phyloP scores from a whole-genome alignment of 1,140 invertebrate species.

The Chionoecetes opilio region DNA sequence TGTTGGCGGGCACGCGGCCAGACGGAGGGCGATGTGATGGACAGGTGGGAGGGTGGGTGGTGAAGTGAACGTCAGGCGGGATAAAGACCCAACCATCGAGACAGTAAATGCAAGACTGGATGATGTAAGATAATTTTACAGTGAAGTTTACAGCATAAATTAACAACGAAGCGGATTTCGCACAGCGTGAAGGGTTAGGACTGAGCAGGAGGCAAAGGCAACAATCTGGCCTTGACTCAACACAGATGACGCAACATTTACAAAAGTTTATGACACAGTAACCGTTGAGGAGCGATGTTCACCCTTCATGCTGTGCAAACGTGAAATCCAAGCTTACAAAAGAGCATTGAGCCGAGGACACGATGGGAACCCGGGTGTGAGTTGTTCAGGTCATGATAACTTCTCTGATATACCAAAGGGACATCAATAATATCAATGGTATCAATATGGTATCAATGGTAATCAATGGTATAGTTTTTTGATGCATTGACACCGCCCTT shows the following conservation, averaged over 20 bases:
- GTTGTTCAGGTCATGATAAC: too few relatives aligned
- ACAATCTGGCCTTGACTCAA: neutral
- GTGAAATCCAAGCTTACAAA: slow-evolving; percentile 5
- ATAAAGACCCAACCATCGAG: neutral
- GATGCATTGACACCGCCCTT: neutral
- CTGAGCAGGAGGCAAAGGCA: neutral
- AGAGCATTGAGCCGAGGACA: neutral
- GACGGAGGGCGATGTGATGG: neutral
- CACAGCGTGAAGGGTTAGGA: neutral
- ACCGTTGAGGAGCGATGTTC: neutral
- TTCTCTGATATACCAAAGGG: too few relatives aligned
- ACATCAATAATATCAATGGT: too few relatives aligned
- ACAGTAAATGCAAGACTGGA: neutral
- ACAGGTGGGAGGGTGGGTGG: neutral
- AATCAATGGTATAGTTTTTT: neutral
- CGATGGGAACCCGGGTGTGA: neutral
- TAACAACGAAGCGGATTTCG: neutral
- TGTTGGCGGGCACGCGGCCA: neutral
- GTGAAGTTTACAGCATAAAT: neutral
- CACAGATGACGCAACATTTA: too few relatives aligned
- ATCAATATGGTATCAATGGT: too few relatives aligned
- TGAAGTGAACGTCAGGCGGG: neutral
- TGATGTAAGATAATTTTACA: neutral
- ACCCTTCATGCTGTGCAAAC: neutral
- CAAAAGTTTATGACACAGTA: too few relatives aligned